Base-by-base conservation (phyloP, 2,888 invertebrate genomes). In the Epinotia demarniana region DNA sequence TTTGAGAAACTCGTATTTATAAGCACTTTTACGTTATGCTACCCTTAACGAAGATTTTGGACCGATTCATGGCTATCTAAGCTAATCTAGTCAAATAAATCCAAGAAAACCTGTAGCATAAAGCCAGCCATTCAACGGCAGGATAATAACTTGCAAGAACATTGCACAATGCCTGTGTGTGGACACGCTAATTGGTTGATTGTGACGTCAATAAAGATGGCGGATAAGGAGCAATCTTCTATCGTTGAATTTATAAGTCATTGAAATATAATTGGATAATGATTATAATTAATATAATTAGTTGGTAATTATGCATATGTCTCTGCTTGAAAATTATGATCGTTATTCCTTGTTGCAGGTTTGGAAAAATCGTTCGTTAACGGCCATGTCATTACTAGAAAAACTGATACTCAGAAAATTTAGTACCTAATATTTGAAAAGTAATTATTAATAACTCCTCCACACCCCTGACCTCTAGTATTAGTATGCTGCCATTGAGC, bases 201-300 rank as follows among this genome's bases (percentile, higher is more conserved):
- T 89, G 88, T 89, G 80, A 80, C 83, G 88, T 86, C 88, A 86
- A 83, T 85, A 84, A 83, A 85, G 87, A 88, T 85, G 79, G 74
- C 75, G 80, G 84, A 84, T 81, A 80, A 77, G 73, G 49, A 72
- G 64, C 64, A 74, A 78, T 78, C 78, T 57, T 39, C 19, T 33
- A 77, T 77, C 76, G 39, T 23, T n/a, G n/a, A 58, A 73, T 77
- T 69, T 76, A 72, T 77, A 75, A 70, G 60, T 66, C 70, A 75
- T 75, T 75, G 55, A 71, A 67, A 61, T 75, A 66, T 67, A 81
- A 79, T 81, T 80, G 79, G 80, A 81, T 81, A 72, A 73, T 85
- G 80, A 79, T 61, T 60, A 16, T 68, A 53, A 66, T 66, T 70
- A 12, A 43, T 72, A n/a, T 12, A n/a, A 23, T n/a, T 64, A 58